Base-by-base conservation (phyloP, 2,888 invertebrate genomes). In the Anodontia alba region DNA sequence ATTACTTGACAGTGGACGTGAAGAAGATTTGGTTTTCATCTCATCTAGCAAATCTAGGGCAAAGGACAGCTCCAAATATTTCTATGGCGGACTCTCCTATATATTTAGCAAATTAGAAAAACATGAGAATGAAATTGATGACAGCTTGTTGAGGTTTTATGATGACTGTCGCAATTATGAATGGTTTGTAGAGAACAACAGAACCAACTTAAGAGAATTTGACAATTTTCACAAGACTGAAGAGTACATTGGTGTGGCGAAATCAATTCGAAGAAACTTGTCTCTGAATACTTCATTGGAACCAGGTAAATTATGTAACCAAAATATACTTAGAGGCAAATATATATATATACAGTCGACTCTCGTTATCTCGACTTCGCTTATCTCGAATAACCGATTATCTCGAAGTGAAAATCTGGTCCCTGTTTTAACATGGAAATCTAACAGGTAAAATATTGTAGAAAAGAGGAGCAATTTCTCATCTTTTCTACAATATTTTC, bases 151-250 rank as follows among this genome's bases (percentile, higher is more conserved):
- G 26, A 38, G 83, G 12, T 83, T 74, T 49, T 86, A 86, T n/a
- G 81, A 81, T 29, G 78, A 57, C 29, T 86, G 85, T 42, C 15
- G 74, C 17, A 77, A 77, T 5, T 86, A 78, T 72, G 81, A 83
- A 42, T 20, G 23, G 12, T 51, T 51, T n/a, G 77, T 81, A 0
- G 78, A 76, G 20, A 78, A 85, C 51, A 86, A 80, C 42, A 51
- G 51, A 8, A 70, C 73, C 0, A 67, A 80, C 38, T 69, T 82
- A n/a, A 49, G 43, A 7, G 76, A 86, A 57, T 74, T 86, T 38
- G 26, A 46, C n/a, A 67, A 75, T 8, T 86, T 80, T 57, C 54
- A 73, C 7, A 79, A 76, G 20, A 73, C 78, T 15, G 38, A 57
- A 3, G 71, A 72, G 23, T 86, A 78, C 38, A 26, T 72, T 12